Conservation (phyloP, 1,140 invertebrate genomes). For the Babylonia areolata region DNA sequence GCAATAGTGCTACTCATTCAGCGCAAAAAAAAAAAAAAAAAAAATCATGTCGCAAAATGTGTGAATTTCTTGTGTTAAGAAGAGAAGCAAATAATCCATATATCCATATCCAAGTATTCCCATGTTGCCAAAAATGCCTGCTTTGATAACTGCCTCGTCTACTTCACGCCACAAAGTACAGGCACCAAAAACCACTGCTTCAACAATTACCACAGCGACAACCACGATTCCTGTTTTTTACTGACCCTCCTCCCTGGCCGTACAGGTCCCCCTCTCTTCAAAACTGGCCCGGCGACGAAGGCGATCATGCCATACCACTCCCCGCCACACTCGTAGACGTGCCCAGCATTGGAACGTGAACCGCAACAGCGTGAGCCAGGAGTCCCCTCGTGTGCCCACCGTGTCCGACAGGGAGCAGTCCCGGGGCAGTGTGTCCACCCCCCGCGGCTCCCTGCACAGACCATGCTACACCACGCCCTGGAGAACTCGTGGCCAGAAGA, state of each 20-base stretch:
- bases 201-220: neutral
- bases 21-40: too few species aligned
- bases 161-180: neutral
- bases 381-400: neutral
- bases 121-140: neutral
- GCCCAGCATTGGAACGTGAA: slow-evolving; percentile 1
- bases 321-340: neutral
- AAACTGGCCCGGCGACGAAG: slow-evolving; percentile 2
- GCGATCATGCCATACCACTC: neutral
- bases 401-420: neutral
- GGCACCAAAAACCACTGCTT: neutral
- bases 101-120: neutral
- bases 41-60: too few species aligned
- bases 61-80: too few species aligned
- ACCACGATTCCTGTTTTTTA: too few species aligned
- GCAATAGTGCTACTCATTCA: too few species aligned
- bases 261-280: neutral
- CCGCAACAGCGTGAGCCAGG: slow-evolving; percentile 5
- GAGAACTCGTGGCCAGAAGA: neutral
- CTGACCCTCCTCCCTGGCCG: neutral
- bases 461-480: slow-evolving; percentile 12
- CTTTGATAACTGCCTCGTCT: neutral
- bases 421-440: neutral
- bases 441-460: neutral
- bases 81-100: too few species aligned